These are phyloP conservation scores for Drosophila teissieri DNA, from an alignment of 1,140 invertebrate genomes.

Conservation along the genomic window DNA sequence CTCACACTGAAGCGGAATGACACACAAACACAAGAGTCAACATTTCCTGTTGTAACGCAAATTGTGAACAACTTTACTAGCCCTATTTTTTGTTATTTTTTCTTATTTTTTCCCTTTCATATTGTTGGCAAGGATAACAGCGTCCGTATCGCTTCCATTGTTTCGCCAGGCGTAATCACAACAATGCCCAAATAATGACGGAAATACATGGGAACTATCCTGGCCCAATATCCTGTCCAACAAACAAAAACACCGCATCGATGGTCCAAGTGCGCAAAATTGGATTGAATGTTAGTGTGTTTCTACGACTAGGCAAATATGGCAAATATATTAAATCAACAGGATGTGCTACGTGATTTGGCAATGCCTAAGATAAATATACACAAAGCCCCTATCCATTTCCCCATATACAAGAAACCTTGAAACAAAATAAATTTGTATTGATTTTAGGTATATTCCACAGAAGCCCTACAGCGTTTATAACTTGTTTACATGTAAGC, in stretches of 20 bases:
- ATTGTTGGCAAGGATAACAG: conserved; percentile 20
- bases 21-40: conserved; percentile 25
- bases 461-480: neutral
- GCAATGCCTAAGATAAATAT: conserved; percentile 32
- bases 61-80: conserved; percentile 24
- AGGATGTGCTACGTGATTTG: conserved; percentile 51
- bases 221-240: conserved; percentile 39
- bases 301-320: conserved; percentile 25
- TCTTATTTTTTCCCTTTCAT: conserved; percentile 1
- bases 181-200: conserved; percentile 42
- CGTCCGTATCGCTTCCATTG: conserved; percentile 27
- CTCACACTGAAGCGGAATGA: conserved; percentile 11
- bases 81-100: conserved; percentile 33
- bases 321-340: conserved; percentile 46
- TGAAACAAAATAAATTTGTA: neutral
- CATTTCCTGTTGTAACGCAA: conserved; percentile 39
- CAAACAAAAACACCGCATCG: conserved; percentile 9
- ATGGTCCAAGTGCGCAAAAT: conserved; percentile 12
- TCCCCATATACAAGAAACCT: neutral
- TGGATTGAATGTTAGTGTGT: conserved; percentile 6
- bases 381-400: neutral
- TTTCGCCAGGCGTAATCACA: conserved; percentile 43
- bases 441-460: neutral
- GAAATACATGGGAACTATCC: conserved; percentile 39
- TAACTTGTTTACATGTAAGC: no score